phyloP scores from a whole-genome alignment of 2,888 invertebrate species.

The Microctonus aethiopoides region DNA sequence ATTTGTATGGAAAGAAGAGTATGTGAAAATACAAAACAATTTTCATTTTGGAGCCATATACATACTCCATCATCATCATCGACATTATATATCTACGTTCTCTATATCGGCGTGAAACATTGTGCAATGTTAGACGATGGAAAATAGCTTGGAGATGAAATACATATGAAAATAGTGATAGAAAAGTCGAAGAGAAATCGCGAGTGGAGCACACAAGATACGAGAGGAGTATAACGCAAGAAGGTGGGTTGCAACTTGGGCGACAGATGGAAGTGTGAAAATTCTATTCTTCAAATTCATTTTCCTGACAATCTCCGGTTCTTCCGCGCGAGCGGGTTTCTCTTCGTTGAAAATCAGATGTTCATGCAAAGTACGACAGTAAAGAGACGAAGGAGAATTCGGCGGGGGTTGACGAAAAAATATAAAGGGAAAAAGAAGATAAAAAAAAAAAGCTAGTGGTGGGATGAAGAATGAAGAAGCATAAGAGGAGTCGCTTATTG shows the following conservation, averaged over 20 bases:
- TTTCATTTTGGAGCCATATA: background rate
- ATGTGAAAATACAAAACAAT: background rate
- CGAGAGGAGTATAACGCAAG: background rate
- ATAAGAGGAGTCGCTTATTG: slow-evolving; percentile 28
- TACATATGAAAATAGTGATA: background rate
- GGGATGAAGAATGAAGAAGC: slow-evolving; percentile 16
- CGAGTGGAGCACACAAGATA: background rate
- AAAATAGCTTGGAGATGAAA: background rate
- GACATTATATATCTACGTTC: background rate
- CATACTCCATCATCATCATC: background rate
- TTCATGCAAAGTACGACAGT: slow-evolving; percentile 29
- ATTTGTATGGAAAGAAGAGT: background rate
- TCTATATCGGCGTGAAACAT: background rate
- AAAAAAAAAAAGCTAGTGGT: background rate
- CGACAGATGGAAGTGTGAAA: slow-evolving; percentile 27
- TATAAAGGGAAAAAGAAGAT: background rate
- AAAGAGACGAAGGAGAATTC: slow-evolving; percentile 10
- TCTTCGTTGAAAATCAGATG: slow-evolving; percentile 28
- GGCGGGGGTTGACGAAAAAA: background rate
- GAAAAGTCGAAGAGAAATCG: background rate
- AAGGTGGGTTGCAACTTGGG: slow-evolving; percentile 5
- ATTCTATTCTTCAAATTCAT: slow-evolving; percentile 35
- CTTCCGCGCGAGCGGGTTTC: slow-evolving; percentile 25
- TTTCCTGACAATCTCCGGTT: slow-evolving; percentile 36
- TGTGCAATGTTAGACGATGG: background rate